A percentile compares a stretch with the other conserved stretches of the same genome.
phyloP scores from a whole-genome alignment of 92 coral and sea anemone species.

The Parazoanthus atlanticus region DNA sequence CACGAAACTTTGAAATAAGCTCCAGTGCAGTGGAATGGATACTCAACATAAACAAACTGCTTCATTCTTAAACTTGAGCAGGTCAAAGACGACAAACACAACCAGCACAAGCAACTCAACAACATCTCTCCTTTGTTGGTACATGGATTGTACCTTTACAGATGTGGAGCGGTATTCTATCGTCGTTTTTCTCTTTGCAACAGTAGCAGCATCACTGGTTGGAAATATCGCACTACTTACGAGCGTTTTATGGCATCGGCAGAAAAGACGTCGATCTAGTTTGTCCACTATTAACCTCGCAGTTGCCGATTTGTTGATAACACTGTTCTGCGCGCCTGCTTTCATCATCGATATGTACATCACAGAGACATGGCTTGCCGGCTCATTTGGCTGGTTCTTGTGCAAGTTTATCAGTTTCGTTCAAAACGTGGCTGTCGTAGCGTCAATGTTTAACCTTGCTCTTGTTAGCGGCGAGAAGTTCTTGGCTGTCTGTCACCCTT shows the following conservation, averaged over 20 bases:
- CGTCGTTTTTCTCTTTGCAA: background rate
- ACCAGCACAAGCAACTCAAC: background rate
- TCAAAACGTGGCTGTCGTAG: slow-evolving; percentile 19
- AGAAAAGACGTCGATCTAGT: background rate
- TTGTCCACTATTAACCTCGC: slow-evolving; percentile 2
- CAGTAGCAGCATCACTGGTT: background rate
- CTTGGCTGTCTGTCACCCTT: background rate
- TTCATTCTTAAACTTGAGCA: background rate
- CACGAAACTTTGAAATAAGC: background rate
- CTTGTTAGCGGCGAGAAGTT: slow-evolving; percentile 8
- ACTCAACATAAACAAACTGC: background rate
- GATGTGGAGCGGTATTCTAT: slow-evolving; percentile 7
- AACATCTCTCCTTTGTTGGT: background rate
- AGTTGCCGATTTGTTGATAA: slow-evolving; percentile 15
- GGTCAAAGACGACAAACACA: background rate
- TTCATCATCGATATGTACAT: background rate
- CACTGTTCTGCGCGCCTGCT: background rate
- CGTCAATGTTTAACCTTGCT: slow-evolving; percentile 1
- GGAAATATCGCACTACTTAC: slow-evolving; percentile 2
- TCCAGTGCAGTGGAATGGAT: background rate
- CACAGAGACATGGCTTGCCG: background rate
- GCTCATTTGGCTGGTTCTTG: background rate
- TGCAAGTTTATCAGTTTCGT: slow-evolving; percentile 14
- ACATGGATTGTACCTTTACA: background rate
- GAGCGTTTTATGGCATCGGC: background rate